Evolutionary conservation across 2,888 invertebrate species (phyloP), one percentile per base, ranked within the genome.

Genomic region (Campoplex nolae): DNA sequence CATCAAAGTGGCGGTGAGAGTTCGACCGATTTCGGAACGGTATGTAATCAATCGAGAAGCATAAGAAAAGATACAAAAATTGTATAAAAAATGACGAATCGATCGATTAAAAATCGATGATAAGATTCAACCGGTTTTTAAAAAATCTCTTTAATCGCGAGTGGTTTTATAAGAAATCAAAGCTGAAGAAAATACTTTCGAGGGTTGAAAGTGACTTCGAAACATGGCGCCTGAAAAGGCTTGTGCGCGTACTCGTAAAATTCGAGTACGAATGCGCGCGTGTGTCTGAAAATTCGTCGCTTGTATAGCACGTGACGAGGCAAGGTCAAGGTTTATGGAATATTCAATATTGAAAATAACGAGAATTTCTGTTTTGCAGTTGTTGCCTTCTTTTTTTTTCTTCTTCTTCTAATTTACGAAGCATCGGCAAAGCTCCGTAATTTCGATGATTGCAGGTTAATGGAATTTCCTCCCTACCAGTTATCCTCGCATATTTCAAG

Each of bases 21-120:
- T 96, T 45, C 95, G 96, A 89, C 96, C 96, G 18, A 95, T 97
- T 91, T 96, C 96, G 35, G 95, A 96, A 88, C 96, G 96, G 96
- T 96, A 94, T 95, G 95, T 91, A 80, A 65, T 28, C 54, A 62
- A 8, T 58, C 28, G 11, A 62, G 13, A 32, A 28, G 32, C 13
- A 32, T 32, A 16, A 45, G 3, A 11, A 62, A 62, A 62, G 32
- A 32, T 16, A 18, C 0, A 18, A n/a, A 2, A 2, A 13, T 18
- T 54, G 18, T 56, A 35, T 7, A 6, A 11, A 28, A 71, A 2
- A 1, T 9, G 48, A 3, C 3, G 32, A 23, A 42, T 68, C 23
- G 11, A 23, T 48, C 23, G 18, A 23, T 48, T 28, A 3, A 7
- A 32, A 28, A 16, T 58, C 32, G 45, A 9, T 28, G 32, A 38